A percentile compares a stretch with the other conserved stretches of the same genome.
phyloP scores from a whole-genome alignment of 2,113 vertebrate species.

The Anguilla rostrata region DNA sequence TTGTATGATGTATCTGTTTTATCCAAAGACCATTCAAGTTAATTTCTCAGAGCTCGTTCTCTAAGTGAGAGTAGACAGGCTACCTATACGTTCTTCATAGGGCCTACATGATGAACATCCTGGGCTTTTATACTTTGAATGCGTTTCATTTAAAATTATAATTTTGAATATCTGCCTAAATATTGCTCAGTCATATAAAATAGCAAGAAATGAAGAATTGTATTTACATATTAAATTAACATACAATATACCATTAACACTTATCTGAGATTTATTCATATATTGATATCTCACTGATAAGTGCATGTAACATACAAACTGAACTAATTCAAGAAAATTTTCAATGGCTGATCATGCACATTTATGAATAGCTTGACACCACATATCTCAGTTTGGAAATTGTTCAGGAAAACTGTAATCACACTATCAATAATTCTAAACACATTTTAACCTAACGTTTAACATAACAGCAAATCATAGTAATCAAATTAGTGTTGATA shows the following conservation, averaged over 20 bases:
- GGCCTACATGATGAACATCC: too few relatives aligned
- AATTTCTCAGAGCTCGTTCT: neutral
- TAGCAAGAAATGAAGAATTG: too few relatives aligned
- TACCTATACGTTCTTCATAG: too few relatives aligned
- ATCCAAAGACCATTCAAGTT: neutral
- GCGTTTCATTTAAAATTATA: too few relatives aligned
- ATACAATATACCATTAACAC: too few relatives aligned
- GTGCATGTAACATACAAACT: neutral
- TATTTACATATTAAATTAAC: too few relatives aligned
- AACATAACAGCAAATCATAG: neutral
- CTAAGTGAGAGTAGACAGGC: neutral
- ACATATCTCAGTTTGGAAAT: neutral
- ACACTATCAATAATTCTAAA: neutral
- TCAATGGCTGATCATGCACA: neutral
- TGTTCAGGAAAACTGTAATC: neutral
- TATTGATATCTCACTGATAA: neutral
- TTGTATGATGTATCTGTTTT: neutral
- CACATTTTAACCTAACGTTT: neutral
- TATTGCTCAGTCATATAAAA: too few relatives aligned
- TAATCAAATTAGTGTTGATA: neutral
- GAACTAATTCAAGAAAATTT: neutral
- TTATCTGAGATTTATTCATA: neutral
- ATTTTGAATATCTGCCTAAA: too few relatives aligned
- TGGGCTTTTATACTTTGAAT: too few relatives aligned
- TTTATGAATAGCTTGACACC: neutral